phyloP scores from a whole-genome alignment of 2,797 vertebrate species.

The Ateles fusciceps region DNA sequence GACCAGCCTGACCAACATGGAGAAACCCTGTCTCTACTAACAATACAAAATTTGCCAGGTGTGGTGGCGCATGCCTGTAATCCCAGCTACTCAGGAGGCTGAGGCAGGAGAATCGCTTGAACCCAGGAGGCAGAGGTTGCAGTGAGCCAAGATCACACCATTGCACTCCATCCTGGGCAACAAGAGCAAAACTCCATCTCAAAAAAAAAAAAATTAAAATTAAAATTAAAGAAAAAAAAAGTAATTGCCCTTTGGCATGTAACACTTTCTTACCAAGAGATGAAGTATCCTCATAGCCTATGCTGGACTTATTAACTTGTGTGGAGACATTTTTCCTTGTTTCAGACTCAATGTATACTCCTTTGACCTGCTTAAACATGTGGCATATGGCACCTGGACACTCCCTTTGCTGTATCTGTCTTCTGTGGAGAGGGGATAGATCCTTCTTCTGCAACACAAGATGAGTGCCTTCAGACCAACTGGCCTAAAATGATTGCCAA shows the following conservation, averaged over 20 bases:
- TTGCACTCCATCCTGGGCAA: too few relatives aligned
- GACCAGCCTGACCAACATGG: too few relatives aligned
- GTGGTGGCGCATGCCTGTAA: too few relatives aligned
- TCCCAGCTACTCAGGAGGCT: too few relatives aligned
- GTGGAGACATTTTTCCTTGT: neutral
- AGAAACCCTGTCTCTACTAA: too few relatives aligned
- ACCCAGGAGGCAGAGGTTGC: too few relatives aligned
- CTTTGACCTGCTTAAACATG: neutral
- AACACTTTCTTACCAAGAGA: neutral
- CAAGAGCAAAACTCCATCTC: too few relatives aligned
- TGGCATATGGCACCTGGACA: neutral
- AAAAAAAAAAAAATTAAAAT: too few relatives aligned
- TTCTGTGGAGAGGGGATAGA: neutral
- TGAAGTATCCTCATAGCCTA: neutral
- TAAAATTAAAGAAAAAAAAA: neutral
- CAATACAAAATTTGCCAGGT: too few relatives aligned
- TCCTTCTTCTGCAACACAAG: neutral
- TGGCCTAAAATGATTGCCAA: neutral
- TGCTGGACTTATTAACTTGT: neutral
- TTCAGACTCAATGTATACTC: neutral
- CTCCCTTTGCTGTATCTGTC: neutral
- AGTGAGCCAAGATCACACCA: too few relatives aligned
- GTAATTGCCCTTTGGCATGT: too few relatives aligned
- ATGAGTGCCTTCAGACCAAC: neutral
- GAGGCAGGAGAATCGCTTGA: too few relatives aligned